Conservation (phyloP, 1,140 invertebrate genomes). For the Heliconius eleuchia region DNA sequence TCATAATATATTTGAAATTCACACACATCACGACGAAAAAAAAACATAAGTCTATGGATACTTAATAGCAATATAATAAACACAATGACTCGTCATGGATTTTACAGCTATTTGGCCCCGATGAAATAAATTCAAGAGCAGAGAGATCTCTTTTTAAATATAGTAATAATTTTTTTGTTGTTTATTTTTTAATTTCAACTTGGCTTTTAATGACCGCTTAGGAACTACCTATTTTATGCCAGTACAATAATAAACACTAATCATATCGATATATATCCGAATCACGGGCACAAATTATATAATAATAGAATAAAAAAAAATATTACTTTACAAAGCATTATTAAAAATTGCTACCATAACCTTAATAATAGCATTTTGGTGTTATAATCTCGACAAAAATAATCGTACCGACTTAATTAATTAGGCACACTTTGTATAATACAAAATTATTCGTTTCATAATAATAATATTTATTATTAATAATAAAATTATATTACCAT, state of each 20-base stretch:
- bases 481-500: background rate
- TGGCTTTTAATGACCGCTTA: constrained; percentile 15
- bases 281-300: constrained; percentile 21
- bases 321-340: constrained; percentile 24
- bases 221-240: constrained; percentile 26
- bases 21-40: constrained; percentile 25
- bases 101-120: constrained; percentile 75
- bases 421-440: constrained; percentile 50
- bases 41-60: constrained; percentile 30
- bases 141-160: constrained; percentile 57
- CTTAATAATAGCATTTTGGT: constrained; percentile 66
- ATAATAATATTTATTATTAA: background rate
- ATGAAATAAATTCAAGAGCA: constrained; percentile 67
- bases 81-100: constrained; percentile 74
- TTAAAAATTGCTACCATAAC: constrained; percentile 35
- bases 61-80: constrained; percentile 46
- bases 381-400: constrained; percentile 66
- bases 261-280: constrained; percentile 3
- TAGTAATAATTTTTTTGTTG: background rate
- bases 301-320: constrained; percentile 21
- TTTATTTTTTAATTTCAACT: constrained; percentile 24
- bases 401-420: constrained; percentile 45
- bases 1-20: constrained; percentile 21
- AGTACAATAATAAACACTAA: constrained; percentile 18
- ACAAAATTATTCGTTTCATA: constrained; percentile 18